Conservation (phyloP, 2,888 invertebrate species). For the Monoplex corrugatus region DNA sequence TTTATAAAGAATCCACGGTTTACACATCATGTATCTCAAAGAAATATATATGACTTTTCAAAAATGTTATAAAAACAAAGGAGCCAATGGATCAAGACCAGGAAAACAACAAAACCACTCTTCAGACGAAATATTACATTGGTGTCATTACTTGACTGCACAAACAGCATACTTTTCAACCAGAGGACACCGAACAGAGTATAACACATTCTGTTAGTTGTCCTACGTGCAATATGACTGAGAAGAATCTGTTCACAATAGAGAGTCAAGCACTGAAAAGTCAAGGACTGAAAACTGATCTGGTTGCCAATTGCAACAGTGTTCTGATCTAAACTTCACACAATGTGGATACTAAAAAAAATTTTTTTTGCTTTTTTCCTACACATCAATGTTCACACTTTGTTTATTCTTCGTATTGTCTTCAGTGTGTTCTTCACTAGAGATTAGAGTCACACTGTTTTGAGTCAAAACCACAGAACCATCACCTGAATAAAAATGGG, state of each 20-base stretch:
- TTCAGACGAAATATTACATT: neutral
- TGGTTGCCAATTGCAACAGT: slow-evolving; percentile 32
- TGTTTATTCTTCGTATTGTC: too few relatives aligned
- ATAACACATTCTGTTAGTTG: neutral
- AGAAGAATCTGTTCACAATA: slow-evolving; percentile 2
- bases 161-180: slow-evolving; percentile 14
- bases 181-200: slow-evolving; percentile 19
- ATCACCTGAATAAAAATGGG: neutral
- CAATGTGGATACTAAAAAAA: neutral
- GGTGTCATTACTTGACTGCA: neutral
- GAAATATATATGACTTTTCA: too few relatives aligned
- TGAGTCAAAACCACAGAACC: neutral
- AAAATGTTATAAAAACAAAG: too few relatives aligned
- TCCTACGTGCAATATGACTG: neutral
- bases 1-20: too few relatives aligned
- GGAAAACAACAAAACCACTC: neutral
- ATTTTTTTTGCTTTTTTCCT: neutral
- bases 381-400: neutral
- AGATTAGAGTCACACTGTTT: neutral
- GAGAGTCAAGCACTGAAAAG: neutral
- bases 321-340: neutral
- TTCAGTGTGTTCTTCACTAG: too few relatives aligned
- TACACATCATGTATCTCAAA: too few relatives aligned
- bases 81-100: neutral
- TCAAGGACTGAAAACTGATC: neutral